These are phyloP conservation scores for Battus philenor DNA, from an alignment of 1,140 invertebrate genomes.

Conservation along the genomic window DNA sequence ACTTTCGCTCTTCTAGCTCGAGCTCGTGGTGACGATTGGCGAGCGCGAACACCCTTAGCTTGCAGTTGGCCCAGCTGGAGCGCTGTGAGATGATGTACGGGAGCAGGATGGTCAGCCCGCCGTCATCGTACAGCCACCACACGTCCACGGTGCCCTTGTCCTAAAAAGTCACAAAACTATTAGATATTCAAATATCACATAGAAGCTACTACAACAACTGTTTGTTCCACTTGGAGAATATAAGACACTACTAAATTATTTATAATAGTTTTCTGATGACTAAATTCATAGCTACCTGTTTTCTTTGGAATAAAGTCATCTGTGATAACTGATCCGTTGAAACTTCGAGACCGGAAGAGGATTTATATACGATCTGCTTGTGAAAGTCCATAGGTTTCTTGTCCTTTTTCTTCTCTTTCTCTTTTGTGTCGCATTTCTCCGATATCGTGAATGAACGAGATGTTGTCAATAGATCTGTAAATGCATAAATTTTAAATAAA, in stretches of 20 bases:
- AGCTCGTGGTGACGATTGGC: constrained; percentile 90
- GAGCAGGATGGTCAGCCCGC: constrained; percentile 92
- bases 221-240: too few species aligned
- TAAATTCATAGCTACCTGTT: constrained; percentile 52
- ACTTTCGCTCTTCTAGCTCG: constrained; percentile 93
- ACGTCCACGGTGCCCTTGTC: constrained; percentile 91
- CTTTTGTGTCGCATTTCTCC: constrained; percentile 46
- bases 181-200: too few species aligned
- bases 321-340: constrained; percentile 79
- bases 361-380: constrained; percentile 71
- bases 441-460: constrained; percentile 65
- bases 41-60: constrained; percentile 93
- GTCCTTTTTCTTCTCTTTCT: constrained; percentile 51
- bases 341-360: constrained; percentile 73
- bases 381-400: constrained; percentile 68
- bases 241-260: too few species aligned
- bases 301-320: constrained; percentile 82
- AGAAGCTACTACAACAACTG: too few species aligned
- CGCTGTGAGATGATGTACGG: constrained; percentile 95
- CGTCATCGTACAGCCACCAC: constrained; percentile 99
- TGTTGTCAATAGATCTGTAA: constrained; percentile 50
- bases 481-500: constrained; percentile 5
- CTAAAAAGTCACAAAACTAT: constrained; percentile 22
- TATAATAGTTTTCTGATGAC: too few species aligned
- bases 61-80: constrained; percentile 88